Evolutionary conservation across 2,888 invertebrate genomes (phyloP).

Genomic region (Tubulanus polymorphus): DNA sequence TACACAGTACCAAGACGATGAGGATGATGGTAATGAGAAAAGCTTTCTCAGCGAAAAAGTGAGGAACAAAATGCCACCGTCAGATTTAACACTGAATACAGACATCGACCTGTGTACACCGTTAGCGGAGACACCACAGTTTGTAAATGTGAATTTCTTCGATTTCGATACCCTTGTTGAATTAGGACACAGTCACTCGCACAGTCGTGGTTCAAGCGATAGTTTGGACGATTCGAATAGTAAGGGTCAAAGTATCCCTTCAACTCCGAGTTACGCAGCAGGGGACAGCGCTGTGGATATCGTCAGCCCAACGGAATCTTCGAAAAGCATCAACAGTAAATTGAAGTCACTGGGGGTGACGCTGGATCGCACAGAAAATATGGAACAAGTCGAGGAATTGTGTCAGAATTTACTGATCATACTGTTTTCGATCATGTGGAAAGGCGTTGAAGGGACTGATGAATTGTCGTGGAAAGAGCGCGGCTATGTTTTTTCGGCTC

Average conservation of each 20-base stretch:
- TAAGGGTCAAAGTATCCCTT: no score
- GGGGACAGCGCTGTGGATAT: no score
- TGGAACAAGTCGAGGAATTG: slow-evolving; percentile 58
- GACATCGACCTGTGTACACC: no score
- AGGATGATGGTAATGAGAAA: no score
- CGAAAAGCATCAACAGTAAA: no score
- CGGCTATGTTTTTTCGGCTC: slow-evolving; percentile 62
- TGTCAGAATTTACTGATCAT: slow-evolving; percentile 61
- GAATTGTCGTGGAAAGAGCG: slow-evolving; percentile 62
- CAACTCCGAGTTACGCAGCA: no score
- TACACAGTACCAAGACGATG: no score
- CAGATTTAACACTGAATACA: no score
- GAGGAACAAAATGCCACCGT: no score
- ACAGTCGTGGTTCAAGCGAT: slow-evolving; percentile 40
- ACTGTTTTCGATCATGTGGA: slow-evolving; percentile 61
- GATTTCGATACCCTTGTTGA: no score
- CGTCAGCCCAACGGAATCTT: no score
- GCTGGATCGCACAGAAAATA: slow-evolving; percentile 20
- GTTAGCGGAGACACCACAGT: slow-evolving; percentile 25
- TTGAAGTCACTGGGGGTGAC: not conserved
- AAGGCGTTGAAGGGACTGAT: slow-evolving; percentile 60
- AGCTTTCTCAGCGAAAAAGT: no score
- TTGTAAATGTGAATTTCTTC: slow-evolving; percentile 25
- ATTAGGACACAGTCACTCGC: slow-evolving; percentile 21
- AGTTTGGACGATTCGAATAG: slow-evolving; percentile 45